phyloP scores from a whole-genome alignment of 2,113 vertebrate genomes.

The Geothlypis trichas region DNA sequence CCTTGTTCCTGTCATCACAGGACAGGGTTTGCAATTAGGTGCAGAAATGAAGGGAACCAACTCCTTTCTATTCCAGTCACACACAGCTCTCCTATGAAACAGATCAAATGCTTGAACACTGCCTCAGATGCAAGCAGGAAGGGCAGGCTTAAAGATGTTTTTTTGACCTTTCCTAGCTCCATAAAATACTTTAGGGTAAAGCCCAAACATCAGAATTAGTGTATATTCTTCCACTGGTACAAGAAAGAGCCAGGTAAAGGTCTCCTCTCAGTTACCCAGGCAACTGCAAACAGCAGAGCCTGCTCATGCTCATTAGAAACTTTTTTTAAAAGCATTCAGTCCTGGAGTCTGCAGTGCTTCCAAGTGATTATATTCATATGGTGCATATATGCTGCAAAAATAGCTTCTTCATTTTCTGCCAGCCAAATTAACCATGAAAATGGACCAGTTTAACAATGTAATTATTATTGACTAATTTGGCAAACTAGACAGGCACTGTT shows the following conservation, averaged over 20 bases:
- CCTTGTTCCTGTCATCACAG: background rate
- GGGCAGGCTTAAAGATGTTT: background rate
- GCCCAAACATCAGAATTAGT: constrained; percentile 19
- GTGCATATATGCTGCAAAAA: constrained; percentile 35
- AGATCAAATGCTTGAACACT: background rate
- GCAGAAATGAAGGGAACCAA: background rate
- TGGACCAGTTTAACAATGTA: background rate
- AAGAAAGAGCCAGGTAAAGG: constrained; percentile 37
- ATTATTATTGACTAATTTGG: constrained; percentile 41
- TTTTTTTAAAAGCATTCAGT: background rate
- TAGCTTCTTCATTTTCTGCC: constrained; percentile 27
- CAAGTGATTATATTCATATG: constrained; percentile 53
- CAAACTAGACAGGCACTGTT: background rate
- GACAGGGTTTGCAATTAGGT: background rate
- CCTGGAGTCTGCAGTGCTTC: constrained; percentile 24
- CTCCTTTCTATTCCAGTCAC: background rate
- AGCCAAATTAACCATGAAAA: constrained; percentile 43
- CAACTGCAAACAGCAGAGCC: constrained; percentile 59
- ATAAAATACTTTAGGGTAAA: background rate
- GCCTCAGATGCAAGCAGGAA: background rate
- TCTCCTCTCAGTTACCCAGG: constrained; percentile 67
- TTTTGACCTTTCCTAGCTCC: constrained; percentile 4
- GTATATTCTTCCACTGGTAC: background rate
- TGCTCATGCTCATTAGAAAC: constrained; percentile 20
- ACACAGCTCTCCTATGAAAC: background rate